Percentiles rank a stretch among this genome's conserved stretches.
Evolutionary conservation across 23 tunicate species (phyloP).

Genomic region (Styela plicata): DNA sequence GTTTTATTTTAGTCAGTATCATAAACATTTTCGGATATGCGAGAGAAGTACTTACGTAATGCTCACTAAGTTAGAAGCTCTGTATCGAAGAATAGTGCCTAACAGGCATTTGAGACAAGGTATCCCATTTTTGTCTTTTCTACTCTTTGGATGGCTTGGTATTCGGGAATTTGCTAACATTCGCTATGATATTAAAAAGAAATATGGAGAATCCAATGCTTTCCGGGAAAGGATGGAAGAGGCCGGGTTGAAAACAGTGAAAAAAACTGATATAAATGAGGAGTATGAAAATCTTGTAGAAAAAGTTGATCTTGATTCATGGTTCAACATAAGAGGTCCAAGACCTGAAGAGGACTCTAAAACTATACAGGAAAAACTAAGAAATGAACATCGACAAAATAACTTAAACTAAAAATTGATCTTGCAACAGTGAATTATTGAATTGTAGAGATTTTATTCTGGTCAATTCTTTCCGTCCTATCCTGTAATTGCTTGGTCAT

Average conservation of each 20-base stretch:
- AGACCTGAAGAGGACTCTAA: slow-evolving; percentile 64
- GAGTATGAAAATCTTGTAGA: slow-evolving; percentile 40
- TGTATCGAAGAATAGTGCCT: not conserved
- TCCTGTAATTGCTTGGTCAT: no score
- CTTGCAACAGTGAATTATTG: no score
- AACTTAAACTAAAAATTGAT: no score
- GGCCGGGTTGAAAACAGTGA: slow-evolving; percentile 11
- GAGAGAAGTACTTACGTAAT: not conserved
- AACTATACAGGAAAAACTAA: slow-evolving; percentile 43
- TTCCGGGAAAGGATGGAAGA: slow-evolving; percentile 39
- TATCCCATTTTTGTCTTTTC: slow-evolving; percentile 39
- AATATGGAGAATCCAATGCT: slow-evolving; percentile 42
- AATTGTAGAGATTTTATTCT: no score
- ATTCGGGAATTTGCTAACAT: slow-evolving; percentile 62
- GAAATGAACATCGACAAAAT: slow-evolving; percentile 21
- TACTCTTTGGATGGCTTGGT: slow-evolving; percentile 54
- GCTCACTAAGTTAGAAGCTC: not conserved
- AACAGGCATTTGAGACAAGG: slow-evolving; percentile 40
- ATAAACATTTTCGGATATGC: not conserved
- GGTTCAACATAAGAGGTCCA: slow-evolving; percentile 76
- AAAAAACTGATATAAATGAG: slow-evolving; percentile 32
- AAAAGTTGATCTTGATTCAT: slow-evolving; percentile 45
- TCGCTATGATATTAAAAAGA: slow-evolving; percentile 58
- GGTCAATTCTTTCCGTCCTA: no score
- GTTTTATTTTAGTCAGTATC: not conserved